phyloP scores from a whole-genome alignment of 2,113 vertebrate species.

The Ursus arctos region DNA sequence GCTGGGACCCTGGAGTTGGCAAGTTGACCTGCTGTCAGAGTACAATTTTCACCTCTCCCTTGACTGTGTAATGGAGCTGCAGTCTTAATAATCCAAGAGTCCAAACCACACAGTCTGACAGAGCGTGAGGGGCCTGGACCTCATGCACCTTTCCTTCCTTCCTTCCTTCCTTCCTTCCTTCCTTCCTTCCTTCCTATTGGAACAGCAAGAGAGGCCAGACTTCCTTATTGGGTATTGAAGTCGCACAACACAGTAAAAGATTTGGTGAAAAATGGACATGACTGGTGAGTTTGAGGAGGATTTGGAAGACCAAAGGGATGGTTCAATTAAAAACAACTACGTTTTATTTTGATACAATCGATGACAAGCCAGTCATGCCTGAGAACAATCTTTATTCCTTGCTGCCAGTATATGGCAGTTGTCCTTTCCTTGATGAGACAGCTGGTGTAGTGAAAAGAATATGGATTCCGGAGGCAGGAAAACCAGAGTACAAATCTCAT shows the following conservation, averaged over 20 bases:
- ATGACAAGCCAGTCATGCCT: background rate
- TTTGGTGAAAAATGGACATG: background rate
- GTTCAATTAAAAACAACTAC: background rate
- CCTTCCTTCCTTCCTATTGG: background rate
- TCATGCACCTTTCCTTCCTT: background rate
- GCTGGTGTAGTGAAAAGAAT: background rate
- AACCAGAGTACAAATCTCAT: background rate
- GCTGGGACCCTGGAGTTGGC: background rate
- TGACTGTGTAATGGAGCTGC: background rate
- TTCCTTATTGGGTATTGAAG: background rate
- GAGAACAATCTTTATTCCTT: background rate
- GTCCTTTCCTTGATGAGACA: background rate
- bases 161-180: background rate
- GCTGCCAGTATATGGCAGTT: background rate
- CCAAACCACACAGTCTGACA: background rate
- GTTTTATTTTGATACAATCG: background rate
- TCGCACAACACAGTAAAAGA: background rate
- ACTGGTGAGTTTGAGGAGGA: background rate
- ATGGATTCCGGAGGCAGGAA: background rate
- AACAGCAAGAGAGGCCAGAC: background rate
- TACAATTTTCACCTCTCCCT: background rate
- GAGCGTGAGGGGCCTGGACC: background rate
- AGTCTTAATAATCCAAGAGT: background rate
- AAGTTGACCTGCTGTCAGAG: background rate
- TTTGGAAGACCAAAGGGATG: background rate